phyloP scores from a whole-genome alignment of 2,797 vertebrate species.

The Sternotherus odoratus region DNA sequence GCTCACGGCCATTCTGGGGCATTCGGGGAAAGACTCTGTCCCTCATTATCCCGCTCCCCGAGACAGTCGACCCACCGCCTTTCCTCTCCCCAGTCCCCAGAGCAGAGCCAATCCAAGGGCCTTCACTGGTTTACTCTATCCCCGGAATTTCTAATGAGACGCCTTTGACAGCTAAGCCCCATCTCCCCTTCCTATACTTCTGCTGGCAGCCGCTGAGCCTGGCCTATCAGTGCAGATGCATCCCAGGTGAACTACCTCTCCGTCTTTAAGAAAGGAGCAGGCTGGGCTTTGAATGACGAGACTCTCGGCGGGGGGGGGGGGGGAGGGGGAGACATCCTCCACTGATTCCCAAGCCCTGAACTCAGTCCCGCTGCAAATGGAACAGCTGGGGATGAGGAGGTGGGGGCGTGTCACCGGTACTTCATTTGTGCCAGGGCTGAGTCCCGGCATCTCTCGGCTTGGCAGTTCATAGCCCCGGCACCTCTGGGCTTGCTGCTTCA shows the following conservation, averaged over 20 bases:
- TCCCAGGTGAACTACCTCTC: not conserved
- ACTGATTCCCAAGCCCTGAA: not conserved
- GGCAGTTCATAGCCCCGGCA: too few relatives aligned
- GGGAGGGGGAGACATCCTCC: not conserved
- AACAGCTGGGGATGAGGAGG: not conserved
- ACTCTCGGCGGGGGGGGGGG: not conserved
- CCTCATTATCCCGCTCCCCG: too few relatives aligned
- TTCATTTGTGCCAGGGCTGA: too few relatives aligned
- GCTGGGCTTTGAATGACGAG: fast-evolving
- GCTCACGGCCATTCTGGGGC: not conserved
- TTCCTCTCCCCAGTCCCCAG: not conserved
- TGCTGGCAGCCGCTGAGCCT: not conserved
- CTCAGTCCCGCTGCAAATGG: not conserved
- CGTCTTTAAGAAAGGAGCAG: not conserved
- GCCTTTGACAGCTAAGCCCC: not conserved
- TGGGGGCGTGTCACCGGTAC: too few relatives aligned
- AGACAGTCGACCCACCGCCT: not conserved
- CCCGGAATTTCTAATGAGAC: not conserved
- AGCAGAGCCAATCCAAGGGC: too few relatives aligned
- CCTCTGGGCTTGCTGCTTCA: too few relatives aligned
- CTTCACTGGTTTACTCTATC: not conserved
- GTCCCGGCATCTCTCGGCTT: too few relatives aligned
- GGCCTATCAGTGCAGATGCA: not conserved
- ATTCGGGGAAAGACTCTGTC: not conserved
- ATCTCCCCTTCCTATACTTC: not conserved